Evolutionary conservation across 2,797 vertebrate genomes (phyloP).

Genomic region (Crocodylus rhombifer): DNA sequence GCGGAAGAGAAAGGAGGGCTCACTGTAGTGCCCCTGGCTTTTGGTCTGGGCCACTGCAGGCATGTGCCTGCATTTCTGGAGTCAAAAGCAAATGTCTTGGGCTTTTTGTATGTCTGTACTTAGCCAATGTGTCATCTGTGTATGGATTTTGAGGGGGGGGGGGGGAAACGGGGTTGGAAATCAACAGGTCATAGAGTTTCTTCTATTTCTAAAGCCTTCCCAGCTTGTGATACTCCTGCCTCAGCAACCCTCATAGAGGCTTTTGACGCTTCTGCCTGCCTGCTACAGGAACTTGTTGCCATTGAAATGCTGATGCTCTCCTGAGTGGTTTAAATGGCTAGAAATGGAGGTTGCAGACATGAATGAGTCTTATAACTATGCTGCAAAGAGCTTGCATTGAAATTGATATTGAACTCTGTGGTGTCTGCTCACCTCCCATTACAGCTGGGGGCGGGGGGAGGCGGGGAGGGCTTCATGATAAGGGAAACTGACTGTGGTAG

Average conservation of each 20-base stretch:
- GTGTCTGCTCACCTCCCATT: neutral
- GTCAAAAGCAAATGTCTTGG: too few relatives aligned
- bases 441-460: neutral
- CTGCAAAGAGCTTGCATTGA: neutral
- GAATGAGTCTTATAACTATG: neutral
- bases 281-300: neutral
- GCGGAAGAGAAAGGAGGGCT: too few relatives aligned
- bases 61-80: too few relatives aligned
- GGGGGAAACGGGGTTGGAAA: too few relatives aligned
- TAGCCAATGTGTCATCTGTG: too few relatives aligned
- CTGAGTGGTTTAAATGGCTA: neutral
- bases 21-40: too few relatives aligned
- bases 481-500: neutral
- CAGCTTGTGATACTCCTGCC: neutral
- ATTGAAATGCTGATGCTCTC: neutral
- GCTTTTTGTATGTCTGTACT: too few relatives aligned
- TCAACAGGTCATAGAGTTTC: neutral
- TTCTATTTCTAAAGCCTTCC: neutral
- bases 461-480: neutral
- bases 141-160: neutral
- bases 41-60: too few relatives aligned
- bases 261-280: neutral
- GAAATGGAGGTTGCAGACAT: neutral
- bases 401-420: neutral
- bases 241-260: neutral